These are phyloP conservation scores for Myotis daubentonii DNA, from an alignment of 2,797 vertebrate genomes.

Conservation along the genomic window DNA sequence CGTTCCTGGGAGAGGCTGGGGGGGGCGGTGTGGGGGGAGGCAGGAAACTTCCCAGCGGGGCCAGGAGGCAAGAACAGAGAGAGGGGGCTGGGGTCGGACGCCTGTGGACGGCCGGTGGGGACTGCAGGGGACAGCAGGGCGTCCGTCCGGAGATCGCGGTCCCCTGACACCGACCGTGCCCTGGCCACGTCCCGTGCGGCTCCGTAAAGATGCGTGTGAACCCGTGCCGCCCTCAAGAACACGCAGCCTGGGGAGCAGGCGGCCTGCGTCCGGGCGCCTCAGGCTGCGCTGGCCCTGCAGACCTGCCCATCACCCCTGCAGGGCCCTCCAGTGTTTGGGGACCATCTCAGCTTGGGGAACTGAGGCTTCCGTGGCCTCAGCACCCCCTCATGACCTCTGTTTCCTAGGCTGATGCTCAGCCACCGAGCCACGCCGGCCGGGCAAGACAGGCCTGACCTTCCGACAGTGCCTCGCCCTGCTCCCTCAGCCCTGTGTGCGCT, in stretches of 20 bases:
- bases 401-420: no score
- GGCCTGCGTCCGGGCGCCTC: fast-evolving
- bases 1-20: fast-evolving
- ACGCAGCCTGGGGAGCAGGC: fast-evolving
- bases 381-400: no score
- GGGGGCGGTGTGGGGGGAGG: neutral
- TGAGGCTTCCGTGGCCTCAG: neutral
- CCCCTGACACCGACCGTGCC: fast-evolving
- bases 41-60: fast-evolving
- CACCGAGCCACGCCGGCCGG: no score
- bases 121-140: fast-evolving
- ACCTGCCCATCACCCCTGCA: neutral
- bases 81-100: neutral
- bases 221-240: neutral
- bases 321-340: neutral
- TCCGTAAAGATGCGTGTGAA: neutral
- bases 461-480: fast-evolving
- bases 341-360: fast-evolving
- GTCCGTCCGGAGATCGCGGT: fast-evolving
- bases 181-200: fast-evolving
- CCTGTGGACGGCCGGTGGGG: fast-evolving
- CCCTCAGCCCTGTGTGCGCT: fast-evolving
- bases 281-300: no score
- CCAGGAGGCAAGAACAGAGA: neutral
- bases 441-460: neutral